Evolutionary conservation across 1,140 invertebrate genomes (phyloP).

Genomic region (Drosophila hydei): DNA sequence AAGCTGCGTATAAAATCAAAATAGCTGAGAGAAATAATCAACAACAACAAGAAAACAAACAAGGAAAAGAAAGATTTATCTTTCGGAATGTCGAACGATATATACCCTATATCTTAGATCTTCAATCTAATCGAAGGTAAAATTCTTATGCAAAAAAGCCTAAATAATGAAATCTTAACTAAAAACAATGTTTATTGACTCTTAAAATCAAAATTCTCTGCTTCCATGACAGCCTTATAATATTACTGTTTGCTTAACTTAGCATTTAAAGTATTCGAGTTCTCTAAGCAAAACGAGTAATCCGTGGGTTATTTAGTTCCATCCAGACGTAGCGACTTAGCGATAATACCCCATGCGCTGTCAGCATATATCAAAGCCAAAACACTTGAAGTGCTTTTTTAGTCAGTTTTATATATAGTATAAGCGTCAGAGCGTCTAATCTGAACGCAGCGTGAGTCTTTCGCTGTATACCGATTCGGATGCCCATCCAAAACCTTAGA

Average conservation of each 20-base stretch:
- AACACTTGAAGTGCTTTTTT: constrained; percentile 28
- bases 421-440: constrained; percentile 69
- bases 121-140: too few species aligned
- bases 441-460: constrained; percentile 56
- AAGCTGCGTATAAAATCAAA: constrained; percentile 69
- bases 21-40: constrained; percentile 76
- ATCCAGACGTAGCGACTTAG: background rate
- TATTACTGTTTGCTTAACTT: too few species aligned
- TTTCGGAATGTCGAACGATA: background rate
- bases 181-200: too few species aligned
- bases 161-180: too few species aligned
- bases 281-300: too few species aligned
- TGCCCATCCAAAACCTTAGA: constrained; percentile 1
- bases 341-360: background rate
- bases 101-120: background rate
- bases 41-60: constrained; percentile 59
- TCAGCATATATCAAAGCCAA: too few species aligned
- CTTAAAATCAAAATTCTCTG: too few species aligned
- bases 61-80: constrained; percentile 3
- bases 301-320: too few species aligned
- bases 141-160: too few species aligned
- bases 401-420: constrained; percentile 68
- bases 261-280: too few species aligned
- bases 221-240: too few species aligned
- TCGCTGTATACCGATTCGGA: constrained; percentile 17